These are phyloP conservation scores for Harpagus bidentatus DNA, from an alignment of 2,113 vertebrate species.

Conservation along the genomic window DNA sequence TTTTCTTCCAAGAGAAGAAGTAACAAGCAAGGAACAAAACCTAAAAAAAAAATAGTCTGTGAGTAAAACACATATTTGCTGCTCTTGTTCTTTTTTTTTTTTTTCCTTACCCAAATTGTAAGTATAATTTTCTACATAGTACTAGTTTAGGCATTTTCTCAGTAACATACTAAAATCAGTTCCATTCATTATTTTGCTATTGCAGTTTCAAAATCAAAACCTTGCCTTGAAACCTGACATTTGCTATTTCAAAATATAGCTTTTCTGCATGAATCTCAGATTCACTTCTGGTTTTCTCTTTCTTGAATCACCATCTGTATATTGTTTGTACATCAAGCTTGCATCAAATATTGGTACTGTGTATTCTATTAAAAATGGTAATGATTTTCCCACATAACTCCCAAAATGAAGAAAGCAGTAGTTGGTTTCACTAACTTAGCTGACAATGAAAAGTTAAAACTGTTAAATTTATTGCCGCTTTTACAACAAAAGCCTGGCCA, in stretches of 20 bases:
- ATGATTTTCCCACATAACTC: background rate
- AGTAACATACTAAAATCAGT: background rate
- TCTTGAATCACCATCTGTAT: background rate
- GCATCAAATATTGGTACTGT: background rate
- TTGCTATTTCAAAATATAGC: background rate
- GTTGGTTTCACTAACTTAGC: background rate
- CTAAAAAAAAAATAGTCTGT: background rate
- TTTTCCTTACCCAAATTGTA: background rate
- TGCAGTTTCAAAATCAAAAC: background rate
- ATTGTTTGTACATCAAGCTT: background rate
- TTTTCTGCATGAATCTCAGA: background rate
- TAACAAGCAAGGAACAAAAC: background rate
- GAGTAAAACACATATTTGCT: background rate
- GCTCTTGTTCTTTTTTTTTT: background rate
- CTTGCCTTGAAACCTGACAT: background rate
- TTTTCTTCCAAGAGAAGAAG: background rate
- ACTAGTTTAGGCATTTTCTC: background rate
- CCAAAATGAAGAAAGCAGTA: background rate
- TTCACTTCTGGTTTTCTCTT: background rate
- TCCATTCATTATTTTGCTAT: background rate
- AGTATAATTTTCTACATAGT: background rate
- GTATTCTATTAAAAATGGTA: background rate
- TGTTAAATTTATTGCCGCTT: background rate
- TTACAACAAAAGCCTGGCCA: background rate
- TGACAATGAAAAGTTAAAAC: background rate